Evolutionary conservation across 2,888 invertebrate species (phyloP).

Genomic region (Xestoiulus laeticollis): DNA sequence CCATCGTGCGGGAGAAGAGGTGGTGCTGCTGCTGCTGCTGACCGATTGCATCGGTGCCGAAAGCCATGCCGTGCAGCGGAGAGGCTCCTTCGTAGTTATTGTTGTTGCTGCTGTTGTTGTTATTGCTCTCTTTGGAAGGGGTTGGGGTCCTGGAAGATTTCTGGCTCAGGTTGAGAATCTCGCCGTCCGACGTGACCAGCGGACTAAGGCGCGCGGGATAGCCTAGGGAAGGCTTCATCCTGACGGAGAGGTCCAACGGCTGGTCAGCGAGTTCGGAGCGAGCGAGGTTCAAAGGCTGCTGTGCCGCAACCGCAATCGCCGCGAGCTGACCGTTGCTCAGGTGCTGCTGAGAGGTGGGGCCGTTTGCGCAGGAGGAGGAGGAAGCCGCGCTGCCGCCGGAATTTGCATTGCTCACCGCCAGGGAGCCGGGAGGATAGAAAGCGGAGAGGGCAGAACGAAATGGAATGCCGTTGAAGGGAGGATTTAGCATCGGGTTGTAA

Average conservation of each 20-base stretch:
- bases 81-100: slow-evolving; percentile 48
- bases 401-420: neutral
- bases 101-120: slow-evolving; percentile 54
- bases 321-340: neutral
- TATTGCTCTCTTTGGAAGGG: slow-evolving; percentile 56
- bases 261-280: slow-evolving; percentile 69
- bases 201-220: slow-evolving; percentile 54
- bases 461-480: slow-evolving; percentile 53
- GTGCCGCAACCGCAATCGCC: neutral
- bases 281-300: slow-evolving; percentile 52
- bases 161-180: slow-evolving; percentile 81
- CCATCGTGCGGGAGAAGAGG: neutral
- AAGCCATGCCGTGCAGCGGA: slow-evolving; percentile 38
- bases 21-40: neutral
- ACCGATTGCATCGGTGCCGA: neutral
- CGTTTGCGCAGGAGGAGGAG: neutral
- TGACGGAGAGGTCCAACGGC: slow-evolving; percentile 90
- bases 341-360: neutral
- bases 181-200: slow-evolving; percentile 70
- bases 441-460: slow-evolving; percentile 52
- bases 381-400: neutral
- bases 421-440: slow-evolving; percentile 31
- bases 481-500: slow-evolving; percentile 10
- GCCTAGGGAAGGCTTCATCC: slow-evolving; percentile 67
- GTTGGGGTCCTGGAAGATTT: slow-evolving; percentile 71